Evolutionary conservation across 2,797 vertebrate species (phyloP).

Genomic region (Numenius phaeopus): DNA sequence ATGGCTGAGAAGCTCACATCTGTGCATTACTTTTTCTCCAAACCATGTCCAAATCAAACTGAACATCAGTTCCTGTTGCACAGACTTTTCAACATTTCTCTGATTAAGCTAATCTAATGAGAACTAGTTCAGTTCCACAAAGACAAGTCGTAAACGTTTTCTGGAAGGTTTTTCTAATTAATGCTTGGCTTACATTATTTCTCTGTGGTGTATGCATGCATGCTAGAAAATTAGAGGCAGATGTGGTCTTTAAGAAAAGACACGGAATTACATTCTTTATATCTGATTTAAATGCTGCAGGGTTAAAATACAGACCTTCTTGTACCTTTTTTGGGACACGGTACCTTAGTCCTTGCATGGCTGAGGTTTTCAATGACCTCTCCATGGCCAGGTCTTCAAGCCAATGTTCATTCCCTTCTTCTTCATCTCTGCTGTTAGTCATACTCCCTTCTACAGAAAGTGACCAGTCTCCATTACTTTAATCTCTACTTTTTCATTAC

Average conservation of each 20-base stretch:
- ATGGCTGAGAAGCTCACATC: neutral
- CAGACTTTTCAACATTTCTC: neutral
- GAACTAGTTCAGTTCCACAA: neutral
- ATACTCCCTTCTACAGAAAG: neutral
- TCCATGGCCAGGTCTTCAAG: neutral
- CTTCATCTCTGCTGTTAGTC: neutral
- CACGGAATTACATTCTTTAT: neutral
- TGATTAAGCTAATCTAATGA: neutral
- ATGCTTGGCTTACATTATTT: neutral
- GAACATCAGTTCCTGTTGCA: neutral
- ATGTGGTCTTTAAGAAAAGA: neutral
- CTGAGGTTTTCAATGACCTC: neutral
- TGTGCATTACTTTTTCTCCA: neutral
- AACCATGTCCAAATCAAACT: neutral
- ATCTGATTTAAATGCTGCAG: neutral
- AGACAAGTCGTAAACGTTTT: neutral
- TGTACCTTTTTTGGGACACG: neutral
- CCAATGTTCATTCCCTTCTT: neutral
- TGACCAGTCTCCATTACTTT: neutral
- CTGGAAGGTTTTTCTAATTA: constrained; percentile 10
- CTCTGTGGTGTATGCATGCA: neutral
- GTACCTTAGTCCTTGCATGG: neutral
- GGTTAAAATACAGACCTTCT: neutral
- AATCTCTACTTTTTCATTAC: neutral
- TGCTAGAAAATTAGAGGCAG: neutral